Conservation (phyloP, 2,797 vertebrate species). For the Thunnus albacares region DNA sequence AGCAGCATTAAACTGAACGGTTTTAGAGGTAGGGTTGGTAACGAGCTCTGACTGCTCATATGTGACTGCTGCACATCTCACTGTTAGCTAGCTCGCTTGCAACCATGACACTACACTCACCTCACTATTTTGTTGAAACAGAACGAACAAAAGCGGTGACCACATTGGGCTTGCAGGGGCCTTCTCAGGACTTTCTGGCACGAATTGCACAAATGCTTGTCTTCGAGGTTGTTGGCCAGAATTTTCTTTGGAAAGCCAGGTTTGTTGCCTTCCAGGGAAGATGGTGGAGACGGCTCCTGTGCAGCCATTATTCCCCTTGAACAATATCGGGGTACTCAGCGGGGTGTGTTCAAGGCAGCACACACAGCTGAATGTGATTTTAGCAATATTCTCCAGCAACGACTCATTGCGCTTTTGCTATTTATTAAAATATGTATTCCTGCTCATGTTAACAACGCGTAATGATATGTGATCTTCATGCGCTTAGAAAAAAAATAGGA, state of each 20-base stretch:
- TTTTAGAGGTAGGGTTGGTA: slow-evolving; percentile 17
- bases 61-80: slow-evolving; percentile 2
- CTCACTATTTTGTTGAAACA: slow-evolving; percentile 94
- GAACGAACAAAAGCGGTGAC: slow-evolving; percentile 95
- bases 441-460: slow-evolving; percentile 27
- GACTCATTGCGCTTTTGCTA: slow-evolving; percentile 39
- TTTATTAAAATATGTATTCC: not conserved
- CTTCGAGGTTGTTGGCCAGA: slow-evolving; percentile 91
- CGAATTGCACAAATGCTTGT: slow-evolving; percentile 95
- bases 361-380: slow-evolving; percentile 39
- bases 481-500: not conserved
- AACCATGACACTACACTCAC: slow-evolving; percentile 81
- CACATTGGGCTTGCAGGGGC: slow-evolving; percentile 95
- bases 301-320: slow-evolving; percentile 91
- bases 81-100: slow-evolving; percentile 60
- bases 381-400: slow-evolving; percentile 25
- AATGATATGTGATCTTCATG: not conserved
- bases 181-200: slow-evolving; percentile 94
- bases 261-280: slow-evolving; percentile 93
- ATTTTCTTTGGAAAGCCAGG: slow-evolving; percentile 95
- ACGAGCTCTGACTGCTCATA: not conserved
- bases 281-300: slow-evolving; percentile 91
- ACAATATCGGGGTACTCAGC: slow-evolving; percentile 72
- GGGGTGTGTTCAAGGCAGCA: slow-evolving; percentile 79
- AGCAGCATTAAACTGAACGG: not conserved